Conservation (phyloP, 2,113 vertebrate species). For the Pongo pygmaeus region DNA sequence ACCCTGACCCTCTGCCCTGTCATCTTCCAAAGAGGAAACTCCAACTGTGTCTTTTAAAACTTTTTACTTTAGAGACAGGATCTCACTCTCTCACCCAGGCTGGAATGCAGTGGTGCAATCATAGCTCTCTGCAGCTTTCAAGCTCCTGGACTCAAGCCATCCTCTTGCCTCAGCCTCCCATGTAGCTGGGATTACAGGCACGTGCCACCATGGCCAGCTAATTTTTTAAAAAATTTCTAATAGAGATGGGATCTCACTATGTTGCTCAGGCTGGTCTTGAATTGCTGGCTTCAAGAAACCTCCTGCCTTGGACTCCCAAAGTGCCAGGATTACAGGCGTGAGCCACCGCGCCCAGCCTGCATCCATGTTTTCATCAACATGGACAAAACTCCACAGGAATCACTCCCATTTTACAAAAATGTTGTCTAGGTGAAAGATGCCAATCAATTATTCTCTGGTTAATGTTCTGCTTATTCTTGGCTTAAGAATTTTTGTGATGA, state of each 20-base stretch:
- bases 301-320: neutral
- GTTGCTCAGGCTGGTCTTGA: neutral
- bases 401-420: neutral
- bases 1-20: too few relatives aligned
- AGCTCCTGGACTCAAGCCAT: neutral
- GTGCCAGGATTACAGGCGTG: neutral
- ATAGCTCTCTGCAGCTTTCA: neutral
- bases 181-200: neutral
- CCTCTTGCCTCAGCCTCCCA: neutral
- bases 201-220: neutral
- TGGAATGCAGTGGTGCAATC: neutral
- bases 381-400: neutral
- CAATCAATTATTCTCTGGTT: neutral
- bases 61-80: neutral
- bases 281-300: neutral
- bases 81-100: neutral
- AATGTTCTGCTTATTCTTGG: neutral
- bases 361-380: neutral
- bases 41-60: neutral
- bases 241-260: neutral
- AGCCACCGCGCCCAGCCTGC: neutral
- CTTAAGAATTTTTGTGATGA: neutral
- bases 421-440: neutral
- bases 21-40: neutral
- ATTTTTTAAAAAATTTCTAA: neutral